Evolutionary conservation across 1,140 invertebrate species (phyloP).

Genomic region (Bombus affinis): DNA sequence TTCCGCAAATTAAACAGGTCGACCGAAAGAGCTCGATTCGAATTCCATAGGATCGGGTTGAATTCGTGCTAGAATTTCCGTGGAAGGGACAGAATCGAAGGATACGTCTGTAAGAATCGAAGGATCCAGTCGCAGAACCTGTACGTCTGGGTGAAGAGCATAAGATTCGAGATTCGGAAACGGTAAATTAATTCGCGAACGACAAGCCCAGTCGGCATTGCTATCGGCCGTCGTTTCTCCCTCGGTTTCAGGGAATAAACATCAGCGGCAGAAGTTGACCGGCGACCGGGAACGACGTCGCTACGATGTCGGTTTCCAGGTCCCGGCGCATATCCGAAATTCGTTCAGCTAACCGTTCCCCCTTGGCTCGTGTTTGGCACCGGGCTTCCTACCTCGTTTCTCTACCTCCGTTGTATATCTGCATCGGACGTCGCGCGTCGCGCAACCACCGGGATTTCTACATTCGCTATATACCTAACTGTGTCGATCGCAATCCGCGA

Average conservation of each 20-base stretch:
- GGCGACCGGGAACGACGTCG: conserved; percentile 14
- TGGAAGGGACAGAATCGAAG: background rate
- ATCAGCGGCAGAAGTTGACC: conserved; percentile 77
- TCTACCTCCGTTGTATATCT: conserved; percentile 56
- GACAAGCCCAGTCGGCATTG: conserved; percentile 73
- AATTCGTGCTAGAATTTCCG: background rate
- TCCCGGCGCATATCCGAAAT: conserved; percentile 57
- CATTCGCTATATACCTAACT: conserved; percentile 19
- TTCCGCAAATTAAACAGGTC: conserved; percentile 8
- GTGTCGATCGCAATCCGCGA: conserved; percentile 54
- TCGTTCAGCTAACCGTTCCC: conserved; percentile 56
- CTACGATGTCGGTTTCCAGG: conserved; percentile 35
- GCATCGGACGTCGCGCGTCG: conserved; percentile 56
- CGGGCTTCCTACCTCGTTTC: conserved; percentile 12
- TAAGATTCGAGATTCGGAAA: conserved; percentile 48
- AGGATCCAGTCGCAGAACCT: background rate
- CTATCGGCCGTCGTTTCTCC: conserved; percentile 42
- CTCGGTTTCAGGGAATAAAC: conserved; percentile 71
- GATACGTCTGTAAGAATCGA: background rate
- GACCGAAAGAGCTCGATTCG: background rate
- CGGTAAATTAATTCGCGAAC: conserved; percentile 75
- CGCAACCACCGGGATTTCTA: no score
- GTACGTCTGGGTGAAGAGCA: background rate
- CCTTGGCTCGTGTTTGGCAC: conserved; percentile 65
- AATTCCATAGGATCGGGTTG: background rate